Percentiles rank a stretch among this genome's conserved stretches.
phyloP scores from a whole-genome alignment of 2,113 vertebrate species.

The Pantherophis guttatus region DNA sequence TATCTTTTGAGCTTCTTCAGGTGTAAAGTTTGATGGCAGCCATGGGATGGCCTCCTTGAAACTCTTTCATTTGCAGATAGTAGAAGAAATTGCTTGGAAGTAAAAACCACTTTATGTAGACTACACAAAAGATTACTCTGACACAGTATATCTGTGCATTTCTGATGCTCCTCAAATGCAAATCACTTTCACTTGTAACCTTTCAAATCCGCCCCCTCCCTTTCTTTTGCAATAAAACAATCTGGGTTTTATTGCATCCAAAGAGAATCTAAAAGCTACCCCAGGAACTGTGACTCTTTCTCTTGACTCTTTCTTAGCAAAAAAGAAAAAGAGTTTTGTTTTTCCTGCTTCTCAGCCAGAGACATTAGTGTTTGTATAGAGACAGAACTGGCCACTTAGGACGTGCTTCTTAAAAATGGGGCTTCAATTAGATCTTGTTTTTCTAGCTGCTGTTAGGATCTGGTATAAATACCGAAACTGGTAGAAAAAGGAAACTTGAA shows the following conservation, averaged over 20 bases:
- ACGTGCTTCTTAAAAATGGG: not conserved
- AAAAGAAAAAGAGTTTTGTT: not conserved
- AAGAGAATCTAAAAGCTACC: not conserved
- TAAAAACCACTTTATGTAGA: constrained; percentile 37
- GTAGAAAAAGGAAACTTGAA: not conserved
- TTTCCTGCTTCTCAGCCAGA: not conserved
- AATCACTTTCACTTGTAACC: not conserved
- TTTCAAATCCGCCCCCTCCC: not conserved
- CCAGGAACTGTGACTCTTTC: not conserved
- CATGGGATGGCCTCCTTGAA: constrained; percentile 21
- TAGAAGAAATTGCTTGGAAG: constrained; percentile 42
- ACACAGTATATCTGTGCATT: constrained; percentile 17
- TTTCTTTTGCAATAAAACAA: not conserved
- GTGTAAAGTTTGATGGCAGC: constrained; percentile 37
- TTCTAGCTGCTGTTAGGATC: not conserved
- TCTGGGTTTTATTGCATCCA: not conserved
- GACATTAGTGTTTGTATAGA: not conserved
- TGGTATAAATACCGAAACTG: not conserved
- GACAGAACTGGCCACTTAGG: not conserved
- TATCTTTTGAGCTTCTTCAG: constrained; percentile 23
- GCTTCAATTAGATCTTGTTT: not conserved
- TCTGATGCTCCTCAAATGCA: not conserved
- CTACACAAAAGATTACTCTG: constrained; percentile 42
- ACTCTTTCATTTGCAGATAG: constrained; percentile 38
- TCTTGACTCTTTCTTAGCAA: not conserved